Evolutionary conservation across 2,888 invertebrate genomes (phyloP).

Genomic region (Apomyelois bistriatella): DNA sequence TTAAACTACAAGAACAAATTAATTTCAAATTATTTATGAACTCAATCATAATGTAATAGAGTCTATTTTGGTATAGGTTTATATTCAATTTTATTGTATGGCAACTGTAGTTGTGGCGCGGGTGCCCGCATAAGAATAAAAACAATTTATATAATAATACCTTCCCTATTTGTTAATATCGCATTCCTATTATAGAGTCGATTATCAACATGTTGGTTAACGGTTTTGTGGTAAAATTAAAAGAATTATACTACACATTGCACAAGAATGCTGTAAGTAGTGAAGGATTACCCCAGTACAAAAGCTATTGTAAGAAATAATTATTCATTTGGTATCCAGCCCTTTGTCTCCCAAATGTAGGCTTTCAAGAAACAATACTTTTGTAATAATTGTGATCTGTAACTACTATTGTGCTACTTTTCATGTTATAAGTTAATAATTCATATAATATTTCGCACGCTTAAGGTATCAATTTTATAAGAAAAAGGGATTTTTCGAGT

Average conservation of each 20-base stretch:
- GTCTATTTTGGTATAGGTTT: conserved; percentile 22
- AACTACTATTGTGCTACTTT: conserved; percentile 1
- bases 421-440: background rate
- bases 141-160: conserved; percentile 64
- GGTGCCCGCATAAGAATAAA: conserved; percentile 64
- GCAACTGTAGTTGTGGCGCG: conserved; percentile 40
- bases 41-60: conserved; percentile 27
- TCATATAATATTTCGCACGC: too few species aligned
- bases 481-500: background rate
- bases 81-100: conserved; percentile 23
- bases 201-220: conserved; percentile 70
- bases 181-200: conserved; percentile 64
- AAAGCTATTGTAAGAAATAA: conserved; percentile 10
- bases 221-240: conserved; percentile 48
- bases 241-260: too few species aligned
- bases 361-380: conserved; percentile 7
- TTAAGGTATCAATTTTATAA: background rate
- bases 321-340: conserved; percentile 7
- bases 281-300: conserved; percentile 2
- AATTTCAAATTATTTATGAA: conserved; percentile 11
- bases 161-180: conserved; percentile 69
- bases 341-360: background rate
- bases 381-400: conserved; percentile 4
- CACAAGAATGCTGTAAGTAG: background rate
- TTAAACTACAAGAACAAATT: conserved; percentile 1